These are phyloP conservation scores for Tetropium fuscum DNA, from an alignment of 2,888 invertebrate species.

Conservation along the genomic window DNA sequence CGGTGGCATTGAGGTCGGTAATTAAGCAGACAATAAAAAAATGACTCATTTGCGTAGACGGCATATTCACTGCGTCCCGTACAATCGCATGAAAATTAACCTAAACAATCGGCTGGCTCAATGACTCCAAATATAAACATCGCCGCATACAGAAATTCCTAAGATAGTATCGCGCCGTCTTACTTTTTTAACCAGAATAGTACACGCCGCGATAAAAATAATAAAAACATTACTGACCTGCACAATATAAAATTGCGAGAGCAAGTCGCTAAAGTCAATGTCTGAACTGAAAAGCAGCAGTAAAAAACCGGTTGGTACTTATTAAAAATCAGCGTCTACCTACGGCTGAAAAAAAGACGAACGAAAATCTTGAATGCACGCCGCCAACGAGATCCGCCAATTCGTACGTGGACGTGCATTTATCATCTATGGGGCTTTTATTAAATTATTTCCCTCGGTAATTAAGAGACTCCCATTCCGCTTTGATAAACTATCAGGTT, in stretches of 20 bases:
- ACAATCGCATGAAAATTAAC: slow-evolving; percentile 40
- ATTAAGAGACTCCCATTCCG: no score
- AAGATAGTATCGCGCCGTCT: slow-evolving; percentile 38
- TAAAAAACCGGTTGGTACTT: slow-evolving; percentile 61
- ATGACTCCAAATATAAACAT: slow-evolving; percentile 46
- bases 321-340: slow-evolving; percentile 56
- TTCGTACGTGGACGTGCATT: slow-evolving; percentile 38
- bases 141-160: slow-evolving; percentile 43
- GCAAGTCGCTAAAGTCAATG: slow-evolving; percentile 51
- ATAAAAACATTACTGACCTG: slow-evolving; percentile 65
- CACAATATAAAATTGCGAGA: slow-evolving; percentile 63
- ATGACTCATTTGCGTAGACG: slow-evolving; percentile 33
- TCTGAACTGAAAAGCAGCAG: slow-evolving; percentile 58
- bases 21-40: slow-evolving; percentile 32
- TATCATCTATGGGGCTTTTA: slow-evolving; percentile 39
- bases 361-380: slow-evolving; percentile 51
- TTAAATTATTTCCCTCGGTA: no score
- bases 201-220: slow-evolving; percentile 62
- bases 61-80: slow-evolving; percentile 32
- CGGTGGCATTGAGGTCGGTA: slow-evolving; percentile 27
- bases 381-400: slow-evolving; percentile 46
- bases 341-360: slow-evolving; percentile 54
- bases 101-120: slow-evolving; percentile 41
- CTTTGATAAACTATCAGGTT: no score
- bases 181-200: slow-evolving; percentile 58